phyloP scores from a whole-genome alignment of 2,888 invertebrate species.

The Myopa tessellatipennis region DNA sequence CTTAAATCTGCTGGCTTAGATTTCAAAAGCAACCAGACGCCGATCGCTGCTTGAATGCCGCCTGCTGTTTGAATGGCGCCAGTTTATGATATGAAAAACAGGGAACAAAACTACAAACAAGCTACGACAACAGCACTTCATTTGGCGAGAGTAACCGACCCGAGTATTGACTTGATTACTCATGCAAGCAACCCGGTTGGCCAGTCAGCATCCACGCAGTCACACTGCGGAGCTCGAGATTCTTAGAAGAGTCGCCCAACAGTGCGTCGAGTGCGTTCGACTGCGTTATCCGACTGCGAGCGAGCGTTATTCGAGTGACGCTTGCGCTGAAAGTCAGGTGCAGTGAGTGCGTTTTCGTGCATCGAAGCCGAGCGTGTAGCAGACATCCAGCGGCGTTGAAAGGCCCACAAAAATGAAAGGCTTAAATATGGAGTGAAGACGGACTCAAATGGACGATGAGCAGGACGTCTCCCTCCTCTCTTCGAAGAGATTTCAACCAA shows the following conservation, averaged over 20 bases:
- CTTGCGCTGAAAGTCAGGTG: neutral
- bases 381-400: constrained; percentile 17
- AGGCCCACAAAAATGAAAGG: constrained; percentile 7
- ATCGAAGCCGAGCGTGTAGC: too few relatives aligned
- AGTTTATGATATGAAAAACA: constrained; percentile 35
- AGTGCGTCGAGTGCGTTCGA: constrained; percentile 6
- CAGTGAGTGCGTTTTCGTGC: constrained; percentile 25
- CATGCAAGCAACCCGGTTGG: neutral
- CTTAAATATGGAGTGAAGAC: constrained; percentile 20
- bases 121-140: neutral
- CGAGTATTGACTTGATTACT: neutral
- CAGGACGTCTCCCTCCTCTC: too few relatives aligned
- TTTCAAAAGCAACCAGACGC: constrained; percentile 10
- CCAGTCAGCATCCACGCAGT: neutral
- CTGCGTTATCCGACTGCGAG: neutral
- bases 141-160: neutral
- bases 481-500: too few relatives aligned
- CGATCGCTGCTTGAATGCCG: constrained; percentile 41
- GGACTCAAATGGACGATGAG: neutral
- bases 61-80: constrained; percentile 48
- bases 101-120: constrained; percentile 34
- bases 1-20: neutral
- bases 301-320: neutral
- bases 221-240: neutral
- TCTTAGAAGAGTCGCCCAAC: neutral